Evolutionary conservation across 2,888 invertebrate species (phyloP), one percentile per base, ranked within the genome.

Genomic region (Drosophila anomalata): DNA sequence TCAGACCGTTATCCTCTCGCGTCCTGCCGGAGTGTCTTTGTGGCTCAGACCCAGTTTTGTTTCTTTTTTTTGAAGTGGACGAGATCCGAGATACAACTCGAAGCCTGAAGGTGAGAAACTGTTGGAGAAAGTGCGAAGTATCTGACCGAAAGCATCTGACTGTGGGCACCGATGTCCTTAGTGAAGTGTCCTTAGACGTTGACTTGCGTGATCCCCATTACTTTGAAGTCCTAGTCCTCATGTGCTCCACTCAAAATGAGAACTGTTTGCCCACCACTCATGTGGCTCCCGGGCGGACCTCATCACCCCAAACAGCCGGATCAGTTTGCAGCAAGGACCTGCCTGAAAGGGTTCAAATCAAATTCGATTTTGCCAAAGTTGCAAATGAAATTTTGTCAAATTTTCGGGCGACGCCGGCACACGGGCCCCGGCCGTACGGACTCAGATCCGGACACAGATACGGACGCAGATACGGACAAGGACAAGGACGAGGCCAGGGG

Each of bases 331-430:
- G 52, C 54, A 44, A 63, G 72, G 61, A 68, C 65, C 75, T 73
- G 52, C 58, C 56, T 58, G 68, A 80, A 87, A 85, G 89, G 87
- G 83, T 87, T 86, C 82, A 88, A 87, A 81, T 84, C 82, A 78
- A 88, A 89, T 89, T 89, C 89, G 89, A 89, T 89, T 89, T 83
- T 77, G 78, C 46, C 60, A 57, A 73, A 67, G 56, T 73, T 74
- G 61, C 68, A 87, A 82, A 75, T 75, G 75, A 58, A 73, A 79
- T 77, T 81, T 82, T 71, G 82, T 58, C 73, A 78, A 75, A 74
- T 72, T 63, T 68, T 67, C 69, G 36, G 51, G 41, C 67, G n/a
- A 52, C 54, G 41, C 59, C 8, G 31, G 11, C 36, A 51, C 47
- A 51, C 33, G 52, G 8, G 17, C 46, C 41, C 33, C 53, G 36